These are phyloP conservation scores for Micromussa lordhowensis DNA, from an alignment of 92 coral and sea anemone genomes.

Conservation along the genomic window DNA sequence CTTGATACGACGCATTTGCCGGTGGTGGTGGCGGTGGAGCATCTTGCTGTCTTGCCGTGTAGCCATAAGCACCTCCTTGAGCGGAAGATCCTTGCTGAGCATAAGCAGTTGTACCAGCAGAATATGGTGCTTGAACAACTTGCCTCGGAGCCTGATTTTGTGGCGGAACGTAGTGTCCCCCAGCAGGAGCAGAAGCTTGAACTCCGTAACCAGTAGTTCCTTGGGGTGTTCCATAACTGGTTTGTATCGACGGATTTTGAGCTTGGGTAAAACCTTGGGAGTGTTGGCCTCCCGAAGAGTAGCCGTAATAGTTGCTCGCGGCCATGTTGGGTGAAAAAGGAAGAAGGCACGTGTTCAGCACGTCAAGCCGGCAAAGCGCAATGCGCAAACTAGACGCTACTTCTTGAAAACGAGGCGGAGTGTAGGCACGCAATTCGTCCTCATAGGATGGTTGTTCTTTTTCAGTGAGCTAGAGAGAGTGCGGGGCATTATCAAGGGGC, in stretches of 20 bases:
- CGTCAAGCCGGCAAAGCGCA: constrained; percentile 59
- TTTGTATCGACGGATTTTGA: constrained; percentile 97
- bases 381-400: constrained; percentile 3
- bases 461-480: too few species aligned
- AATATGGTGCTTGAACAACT: constrained; percentile 82
- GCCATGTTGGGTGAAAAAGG: constrained; percentile 88
- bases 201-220: constrained; percentile 94
- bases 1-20: constrained; percentile 84
- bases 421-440: not conserved
- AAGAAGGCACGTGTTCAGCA: constrained; percentile 82
- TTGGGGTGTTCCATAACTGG: constrained; percentile 93
- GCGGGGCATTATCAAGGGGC: too few species aligned
- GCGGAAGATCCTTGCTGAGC: constrained; percentile 76
- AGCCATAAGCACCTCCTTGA: constrained; percentile 96
- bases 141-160: constrained; percentile 86
- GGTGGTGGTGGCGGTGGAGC: constrained; percentile 96
- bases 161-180: constrained; percentile 91
- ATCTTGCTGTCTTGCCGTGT: constrained; percentile 97
- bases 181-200: constrained; percentile 91
- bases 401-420: constrained; percentile 31
- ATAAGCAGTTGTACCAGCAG: constrained; percentile 86
- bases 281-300: constrained; percentile 97
- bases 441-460: too few species aligned
- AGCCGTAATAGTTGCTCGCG: constrained; percentile 96
- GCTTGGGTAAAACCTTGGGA: constrained; percentile 96